Base-by-base conservation (phyloP, 2,888 invertebrate genomes). In the Drosophila demipolita region DNA sequence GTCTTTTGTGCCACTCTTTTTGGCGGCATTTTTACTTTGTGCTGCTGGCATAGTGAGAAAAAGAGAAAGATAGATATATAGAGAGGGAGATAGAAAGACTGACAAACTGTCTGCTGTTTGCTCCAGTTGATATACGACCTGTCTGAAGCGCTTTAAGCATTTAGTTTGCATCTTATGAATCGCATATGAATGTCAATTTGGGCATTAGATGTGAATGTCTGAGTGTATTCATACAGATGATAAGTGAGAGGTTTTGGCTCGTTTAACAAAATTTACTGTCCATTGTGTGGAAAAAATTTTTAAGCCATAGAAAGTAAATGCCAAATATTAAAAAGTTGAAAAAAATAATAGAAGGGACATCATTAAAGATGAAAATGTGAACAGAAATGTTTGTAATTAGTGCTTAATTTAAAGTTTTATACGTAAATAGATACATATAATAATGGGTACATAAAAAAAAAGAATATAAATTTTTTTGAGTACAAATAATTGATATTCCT, bases 101-200 rank as follows among this genome's bases (percentile, higher is more conserved):
- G 66, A 61, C 63, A 67, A 58, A 61, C 57, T 76, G 62, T 61
- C 73, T 66, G 54, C 66, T 50, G 55, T 63, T 29, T 49, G 61
- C 65, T 80, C 68, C 68, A 83, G 75, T 75, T 83, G 80, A 82
- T 78, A 80, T 79, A 82, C 72, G 75, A 61, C 60, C 75, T 72
- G 82, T 66, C 69, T 69, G 55, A 48, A 65, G 32, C 59, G 65
- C 54, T 70, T 69, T 60, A 79, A 66, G 82, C 66, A 60, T 74
- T 74, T 63, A 67, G 70, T 80, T 78, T 78, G 80, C 80, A 82
- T 76, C 66, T 71, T 66, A 66, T 79, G 61, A 73, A 62, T 52
- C 64, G 62, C 74, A 78, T 62, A 66, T 67, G 82, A 79, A 61
- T 79, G 82, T 79, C 82, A 87, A 68, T 75, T 70, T 72, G 58